Percentiles rank a stretch among this genome's conserved stretches.
Evolutionary conservation across 2,113 vertebrate species (phyloP).

Genomic region (Hemiprocne comata): DNA sequence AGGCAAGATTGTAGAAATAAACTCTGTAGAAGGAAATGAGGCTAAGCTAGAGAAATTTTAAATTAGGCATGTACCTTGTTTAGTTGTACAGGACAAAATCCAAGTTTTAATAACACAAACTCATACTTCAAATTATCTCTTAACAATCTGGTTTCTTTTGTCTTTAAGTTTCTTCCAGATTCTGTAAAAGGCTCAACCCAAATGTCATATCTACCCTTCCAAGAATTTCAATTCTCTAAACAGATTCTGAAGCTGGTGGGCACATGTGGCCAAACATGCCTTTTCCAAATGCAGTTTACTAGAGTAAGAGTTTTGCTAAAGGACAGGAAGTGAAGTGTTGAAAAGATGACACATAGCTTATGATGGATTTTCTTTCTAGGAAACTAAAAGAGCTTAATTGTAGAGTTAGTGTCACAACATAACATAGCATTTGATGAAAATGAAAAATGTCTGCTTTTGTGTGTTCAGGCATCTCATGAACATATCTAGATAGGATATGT

Average conservation of each 20-base stretch:
- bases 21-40: constrained; percentile 40
- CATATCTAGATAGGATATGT: background rate
- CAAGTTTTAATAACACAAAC: background rate
- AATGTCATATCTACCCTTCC: background rate
- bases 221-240: background rate
- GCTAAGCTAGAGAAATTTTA: background rate
- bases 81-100: constrained; percentile 22
- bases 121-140: background rate
- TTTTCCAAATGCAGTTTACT: background rate
- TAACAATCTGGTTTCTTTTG: background rate
- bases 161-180: background rate
- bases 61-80: constrained; percentile 23
- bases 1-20: constrained; percentile 35
- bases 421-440: background rate
- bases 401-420: background rate
- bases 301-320: background rate
- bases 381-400: background rate
- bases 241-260: background rate
- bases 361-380: constrained; percentile 7
- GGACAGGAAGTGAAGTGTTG: background rate
- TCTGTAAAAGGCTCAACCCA: background rate
- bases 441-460: background rate
- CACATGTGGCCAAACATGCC: background rate
- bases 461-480: background rate
- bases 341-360: background rate